phyloP scores from a whole-genome alignment of 2,797 vertebrate species.

The Sebastiscus albofasciatus region DNA sequence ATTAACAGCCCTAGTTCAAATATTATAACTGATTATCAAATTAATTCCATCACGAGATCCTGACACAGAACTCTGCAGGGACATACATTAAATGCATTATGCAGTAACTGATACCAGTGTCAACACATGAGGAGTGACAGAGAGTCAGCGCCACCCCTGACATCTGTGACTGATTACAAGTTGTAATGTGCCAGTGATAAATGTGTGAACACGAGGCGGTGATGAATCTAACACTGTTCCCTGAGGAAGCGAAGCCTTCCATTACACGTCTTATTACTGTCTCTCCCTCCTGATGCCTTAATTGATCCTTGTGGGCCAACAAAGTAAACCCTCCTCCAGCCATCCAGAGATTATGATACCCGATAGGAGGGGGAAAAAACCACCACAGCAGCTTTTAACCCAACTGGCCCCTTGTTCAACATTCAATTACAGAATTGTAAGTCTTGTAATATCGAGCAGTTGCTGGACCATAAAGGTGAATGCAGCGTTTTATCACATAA shows the following conservation, averaged over 20 bases:
- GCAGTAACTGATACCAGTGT: constrained; percentile 14
- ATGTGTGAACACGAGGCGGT: constrained; percentile 67
- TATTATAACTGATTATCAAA: constrained; percentile 5
- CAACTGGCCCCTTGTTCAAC: constrained; percentile 38
- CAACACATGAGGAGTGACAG: constrained; percentile 31
- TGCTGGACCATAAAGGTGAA: constrained; percentile 43
- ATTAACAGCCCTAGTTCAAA: neutral
- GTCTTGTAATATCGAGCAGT: constrained; percentile 27
- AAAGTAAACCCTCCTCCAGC: constrained; percentile 40
- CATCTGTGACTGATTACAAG: constrained; percentile 77
- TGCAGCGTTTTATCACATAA: constrained; percentile 29
- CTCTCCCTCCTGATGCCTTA: constrained; percentile 67
- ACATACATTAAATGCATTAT: constrained; percentile 27
- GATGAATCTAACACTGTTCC: constrained; percentile 75
- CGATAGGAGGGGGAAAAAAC: constrained; percentile 17
- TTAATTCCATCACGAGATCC: neutral
- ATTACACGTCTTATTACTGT: constrained; percentile 75
- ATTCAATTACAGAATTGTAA: constrained; percentile 52
- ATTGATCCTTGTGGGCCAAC: constrained; percentile 71
- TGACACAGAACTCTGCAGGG: neutral
- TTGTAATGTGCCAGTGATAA: constrained; percentile 76
- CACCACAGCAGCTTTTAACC: constrained; percentile 54
- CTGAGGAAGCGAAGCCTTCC: constrained; percentile 55
- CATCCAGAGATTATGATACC: constrained; percentile 50
- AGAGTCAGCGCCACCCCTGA: constrained; percentile 50